A percentile compares a stretch with the other conserved stretches of the same genome.
Evolutionary conservation across 2,113 vertebrate genomes (phyloP).

Genomic region (Astatoreochromis straeleni): DNA sequence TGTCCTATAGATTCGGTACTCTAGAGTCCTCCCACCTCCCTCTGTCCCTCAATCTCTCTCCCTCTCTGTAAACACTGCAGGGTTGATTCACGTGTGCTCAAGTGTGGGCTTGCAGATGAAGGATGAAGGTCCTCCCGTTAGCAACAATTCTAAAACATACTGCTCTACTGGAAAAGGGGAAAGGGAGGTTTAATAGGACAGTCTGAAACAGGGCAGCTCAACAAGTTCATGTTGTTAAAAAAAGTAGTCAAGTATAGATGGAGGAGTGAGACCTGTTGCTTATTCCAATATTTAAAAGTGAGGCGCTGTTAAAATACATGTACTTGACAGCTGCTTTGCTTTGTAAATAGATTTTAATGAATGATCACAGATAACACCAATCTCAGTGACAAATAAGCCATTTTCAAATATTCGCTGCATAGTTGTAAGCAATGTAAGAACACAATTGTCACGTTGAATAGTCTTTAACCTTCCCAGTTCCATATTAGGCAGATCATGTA

Average conservation of each 20-base stretch:
- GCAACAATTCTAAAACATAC: not conserved
- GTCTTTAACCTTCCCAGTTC: not conserved
- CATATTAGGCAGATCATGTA: not conserved
- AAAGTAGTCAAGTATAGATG: not conserved
- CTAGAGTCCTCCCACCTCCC: slow-evolving; percentile 7
- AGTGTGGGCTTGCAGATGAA: not conserved
- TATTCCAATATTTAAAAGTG: not conserved
- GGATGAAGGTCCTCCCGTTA: not conserved
- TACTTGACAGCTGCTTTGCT: not conserved
- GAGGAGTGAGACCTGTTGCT: not conserved
- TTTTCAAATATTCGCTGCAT: not conserved
- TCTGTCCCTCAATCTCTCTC: not conserved
- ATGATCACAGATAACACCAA: not conserved
- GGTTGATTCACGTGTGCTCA: slow-evolving; percentile 11
- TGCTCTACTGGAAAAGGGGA: not conserved
- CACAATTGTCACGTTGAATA: not conserved
- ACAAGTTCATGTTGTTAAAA: not conserved
- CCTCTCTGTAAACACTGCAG: slow-evolving; percentile 28
- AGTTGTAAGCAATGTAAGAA: not conserved
- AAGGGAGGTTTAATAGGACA: not conserved
- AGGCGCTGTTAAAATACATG: not conserved
- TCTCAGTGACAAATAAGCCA: not conserved
- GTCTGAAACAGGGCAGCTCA: not conserved
- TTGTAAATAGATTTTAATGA: not conserved
- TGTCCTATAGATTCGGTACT: slow-evolving; percentile 40